Evolutionary conservation across 2,797 vertebrate genomes (phyloP).

Genomic region (Martes flavigula): DNA sequence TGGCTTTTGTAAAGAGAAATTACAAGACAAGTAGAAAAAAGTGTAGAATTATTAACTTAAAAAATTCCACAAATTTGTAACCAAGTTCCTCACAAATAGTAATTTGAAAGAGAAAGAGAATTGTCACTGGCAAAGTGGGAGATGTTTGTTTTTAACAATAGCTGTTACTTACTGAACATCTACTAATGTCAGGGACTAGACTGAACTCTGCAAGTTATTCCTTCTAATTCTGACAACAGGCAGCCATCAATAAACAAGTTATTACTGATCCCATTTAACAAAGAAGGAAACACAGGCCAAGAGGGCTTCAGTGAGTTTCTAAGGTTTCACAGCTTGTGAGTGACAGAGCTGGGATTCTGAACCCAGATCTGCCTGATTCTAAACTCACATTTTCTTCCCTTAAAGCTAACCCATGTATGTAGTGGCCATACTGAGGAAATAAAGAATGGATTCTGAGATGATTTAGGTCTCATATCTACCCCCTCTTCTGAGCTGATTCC

Average conservation of each 20-base stretch:
- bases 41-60: background rate
- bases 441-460: background rate
- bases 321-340: background rate
- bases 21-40: conserved; percentile 1
- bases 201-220: background rate
- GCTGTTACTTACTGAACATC: conserved; percentile 15
- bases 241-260: background rate
- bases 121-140: background rate
- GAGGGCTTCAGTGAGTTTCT: background rate
- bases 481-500: background rate
- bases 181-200: background rate
- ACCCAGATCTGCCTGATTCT: background rate
- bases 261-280: background rate
- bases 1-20: background rate
- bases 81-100: background rate
- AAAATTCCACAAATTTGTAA: background rate
- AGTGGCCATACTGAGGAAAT: background rate
- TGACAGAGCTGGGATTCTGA: background rate
- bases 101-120: background rate
- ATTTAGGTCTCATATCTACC: background rate
- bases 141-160: background rate
- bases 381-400: background rate
- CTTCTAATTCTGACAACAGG: background rate
- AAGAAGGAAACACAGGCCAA: background rate
- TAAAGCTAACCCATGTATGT: background rate